Conservation (phyloP, 2,113 vertebrate genomes). For the Mixornis gularis region DNA sequence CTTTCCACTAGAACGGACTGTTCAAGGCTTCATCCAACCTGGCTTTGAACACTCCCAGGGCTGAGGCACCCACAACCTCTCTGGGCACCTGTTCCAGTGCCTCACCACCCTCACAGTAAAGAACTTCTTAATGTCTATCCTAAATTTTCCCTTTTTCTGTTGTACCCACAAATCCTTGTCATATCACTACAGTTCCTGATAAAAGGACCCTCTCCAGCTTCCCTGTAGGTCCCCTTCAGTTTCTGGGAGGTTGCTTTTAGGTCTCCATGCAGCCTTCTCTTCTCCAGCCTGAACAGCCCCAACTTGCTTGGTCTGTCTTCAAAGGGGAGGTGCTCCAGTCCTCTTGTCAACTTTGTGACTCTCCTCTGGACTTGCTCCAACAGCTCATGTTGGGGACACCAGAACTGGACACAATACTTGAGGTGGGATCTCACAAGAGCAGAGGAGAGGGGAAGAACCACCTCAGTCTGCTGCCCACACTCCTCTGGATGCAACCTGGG, state of each 20-base stretch:
- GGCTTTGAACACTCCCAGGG: no score
- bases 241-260: background rate
- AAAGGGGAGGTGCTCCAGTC: background rate
- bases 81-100: background rate
- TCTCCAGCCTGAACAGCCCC: background rate
- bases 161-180: background rate
- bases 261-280: background rate
- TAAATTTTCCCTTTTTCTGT: background rate
- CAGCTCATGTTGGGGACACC: background rate
- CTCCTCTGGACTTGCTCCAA: background rate
- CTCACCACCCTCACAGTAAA: background rate
- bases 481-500: background rate
- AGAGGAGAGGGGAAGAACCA: background rate
- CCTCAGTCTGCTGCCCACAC: background rate
- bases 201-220: background rate
- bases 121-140: background rate
- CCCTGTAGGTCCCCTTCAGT: background rate
- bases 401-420: accelerated
- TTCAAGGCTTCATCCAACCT: background rate
- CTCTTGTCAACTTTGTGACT: background rate
- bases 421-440: background rate
- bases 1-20: background rate
- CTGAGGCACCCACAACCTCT: background rate
- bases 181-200: background rate
- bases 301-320: background rate